Evolutionary conservation across 1,140 invertebrate genomes (phyloP).

Genomic region (Stegodyphus mimosarum): DNA sequence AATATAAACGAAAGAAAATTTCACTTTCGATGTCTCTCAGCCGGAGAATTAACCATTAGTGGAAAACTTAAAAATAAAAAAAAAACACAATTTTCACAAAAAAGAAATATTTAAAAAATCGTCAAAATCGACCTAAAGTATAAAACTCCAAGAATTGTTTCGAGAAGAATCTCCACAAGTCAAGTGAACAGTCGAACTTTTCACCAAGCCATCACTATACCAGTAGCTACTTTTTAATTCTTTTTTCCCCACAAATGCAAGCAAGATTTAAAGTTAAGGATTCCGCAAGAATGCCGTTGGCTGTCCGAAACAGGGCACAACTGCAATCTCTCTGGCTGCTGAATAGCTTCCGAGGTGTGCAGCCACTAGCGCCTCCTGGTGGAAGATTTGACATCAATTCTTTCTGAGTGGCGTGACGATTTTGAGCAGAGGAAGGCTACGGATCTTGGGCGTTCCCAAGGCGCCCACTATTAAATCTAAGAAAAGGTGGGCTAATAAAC

Average conservation of each 20-base stretch:
- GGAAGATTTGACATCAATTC: background rate
- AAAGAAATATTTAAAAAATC: background rate
- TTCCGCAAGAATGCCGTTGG: background rate
- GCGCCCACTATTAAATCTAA: background rate
- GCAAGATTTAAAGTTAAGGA: background rate
- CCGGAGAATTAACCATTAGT: background rate
- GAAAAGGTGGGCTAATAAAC: background rate
- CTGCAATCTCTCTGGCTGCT: background rate
- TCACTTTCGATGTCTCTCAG: background rate
- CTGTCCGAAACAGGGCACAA: background rate
- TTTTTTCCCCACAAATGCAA: too few relatives aligned
- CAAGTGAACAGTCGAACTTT: background rate
- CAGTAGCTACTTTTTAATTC: too few relatives aligned
- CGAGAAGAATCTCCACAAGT: background rate
- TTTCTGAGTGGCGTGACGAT: background rate
- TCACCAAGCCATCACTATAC: background rate
- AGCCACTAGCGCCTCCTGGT: background rate
- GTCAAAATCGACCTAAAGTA: background rate
- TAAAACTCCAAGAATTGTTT: background rate
- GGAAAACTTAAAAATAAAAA: background rate
- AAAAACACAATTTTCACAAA: background rate
- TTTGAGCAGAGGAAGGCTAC: background rate
- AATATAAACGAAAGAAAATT: background rate
- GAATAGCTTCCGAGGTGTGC: background rate
- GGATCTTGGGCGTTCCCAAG: background rate